Conservation (phyloP, 2,888 invertebrate species). For the Pachydiplax longipennis region DNA sequence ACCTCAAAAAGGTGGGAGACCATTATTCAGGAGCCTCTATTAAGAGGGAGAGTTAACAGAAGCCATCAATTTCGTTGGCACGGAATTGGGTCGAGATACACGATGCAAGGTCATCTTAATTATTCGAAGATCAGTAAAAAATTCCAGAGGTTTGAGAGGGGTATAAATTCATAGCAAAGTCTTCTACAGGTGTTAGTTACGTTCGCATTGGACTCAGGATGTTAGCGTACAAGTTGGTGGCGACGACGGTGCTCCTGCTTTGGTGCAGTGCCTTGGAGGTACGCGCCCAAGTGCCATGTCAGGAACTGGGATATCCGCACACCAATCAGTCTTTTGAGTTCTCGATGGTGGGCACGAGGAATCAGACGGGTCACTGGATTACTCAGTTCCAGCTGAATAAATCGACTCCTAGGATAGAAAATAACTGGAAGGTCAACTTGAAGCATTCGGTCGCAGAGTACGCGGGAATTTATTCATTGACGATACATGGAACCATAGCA, state of each 20-base stretch:
- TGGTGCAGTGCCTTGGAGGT: neutral
- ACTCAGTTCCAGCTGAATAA: neutral
- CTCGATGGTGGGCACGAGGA: constrained; percentile 20
- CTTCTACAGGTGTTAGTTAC: neutral
- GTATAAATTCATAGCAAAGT: neutral
- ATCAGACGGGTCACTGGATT: constrained; percentile 12
- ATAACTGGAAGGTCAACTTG: constrained; percentile 1
- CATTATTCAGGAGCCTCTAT: neutral
- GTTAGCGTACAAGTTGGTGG: neutral
- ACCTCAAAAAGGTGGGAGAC: neutral
- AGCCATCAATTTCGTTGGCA: neutral
- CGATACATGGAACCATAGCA: neutral
- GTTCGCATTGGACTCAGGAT: neutral
- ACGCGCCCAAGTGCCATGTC: neutral
- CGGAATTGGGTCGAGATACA: neutral
- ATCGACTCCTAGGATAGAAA: neutral
- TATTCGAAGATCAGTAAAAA: neutral
- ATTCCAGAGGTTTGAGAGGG: neutral
- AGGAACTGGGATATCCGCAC: neutral
- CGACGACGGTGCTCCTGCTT: neutral
- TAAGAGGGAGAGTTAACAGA: neutral
- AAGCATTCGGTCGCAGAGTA: neutral
- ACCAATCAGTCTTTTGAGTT: constrained; percentile 14
- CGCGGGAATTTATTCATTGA: neutral
- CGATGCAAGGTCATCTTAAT: neutral